Evolutionary conservation across 37 sponge, comb jelly and placozoan genomes (phyloP), one percentile per base, ranked within the genome.

Genomic region (Eunapius fragilis): DNA sequence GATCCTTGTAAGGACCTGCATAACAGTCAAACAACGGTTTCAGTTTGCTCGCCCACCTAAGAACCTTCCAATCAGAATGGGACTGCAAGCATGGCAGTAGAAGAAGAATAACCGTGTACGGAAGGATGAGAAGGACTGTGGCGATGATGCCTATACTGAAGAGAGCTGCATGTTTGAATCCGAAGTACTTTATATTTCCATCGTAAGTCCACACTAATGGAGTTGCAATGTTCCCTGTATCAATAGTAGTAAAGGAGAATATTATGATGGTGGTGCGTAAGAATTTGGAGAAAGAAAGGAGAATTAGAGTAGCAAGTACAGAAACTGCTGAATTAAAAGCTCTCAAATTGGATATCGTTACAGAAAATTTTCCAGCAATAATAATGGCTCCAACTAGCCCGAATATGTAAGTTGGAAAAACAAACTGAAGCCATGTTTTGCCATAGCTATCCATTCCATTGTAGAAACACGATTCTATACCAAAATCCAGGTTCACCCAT

Each of bases 401-500:
- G 9, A 36, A 47, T 1, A 84, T 31, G 32, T 84, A 84, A 1
- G 30, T 10, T 27, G 75, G 84, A 26, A 74, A 84, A 22, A 47
- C 49, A 47, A 84, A 84, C 22, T 75, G 84, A 6, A 84, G 58
- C 72, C 72, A 50, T 12, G 75, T 47, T 10, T 84, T 84, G 14
- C 12, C 50, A 25, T 71, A 84, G 25, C 31, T 27, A 49, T 84
- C 75, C 84, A 84, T 84, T 9, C 84, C 84, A 74, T 74, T 47
- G 36, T 84, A 84, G 58, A 84, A 84, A 45, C 84, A 84, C 22
- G 75, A 50, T 31, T 84, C 50, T 12, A 82, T 71, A 41, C 82
- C 82, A 37, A 70, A 71, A 49, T 82, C 82, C 19, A 82, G 72
- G 72, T 82, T 82, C 31, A 82, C 27, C 82, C 82, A 82, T 5